A percentile compares a stretch with the other conserved stretches of the same genome.
Conservation (phyloP, 2,888 invertebrate genomes). For the Esperia sulphurella region DNA sequence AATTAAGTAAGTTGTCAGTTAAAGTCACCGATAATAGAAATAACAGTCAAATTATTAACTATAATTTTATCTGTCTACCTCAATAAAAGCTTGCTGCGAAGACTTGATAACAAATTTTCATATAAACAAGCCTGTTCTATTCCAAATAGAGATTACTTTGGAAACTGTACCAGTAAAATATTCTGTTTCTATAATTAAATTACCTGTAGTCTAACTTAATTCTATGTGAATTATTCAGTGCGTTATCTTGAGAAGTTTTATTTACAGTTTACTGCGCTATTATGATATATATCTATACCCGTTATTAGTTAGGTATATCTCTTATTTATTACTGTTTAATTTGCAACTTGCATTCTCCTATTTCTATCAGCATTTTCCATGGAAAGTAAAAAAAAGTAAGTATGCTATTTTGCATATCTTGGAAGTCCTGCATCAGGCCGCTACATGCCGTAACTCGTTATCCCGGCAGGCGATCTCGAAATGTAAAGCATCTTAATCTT, state of each 20-base stretch:
- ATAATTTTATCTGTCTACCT: background rate
- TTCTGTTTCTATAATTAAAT: conserved; percentile 3
- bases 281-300: too few species aligned
- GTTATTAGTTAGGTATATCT: too few species aligned
- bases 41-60: too few species aligned
- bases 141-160: background rate
- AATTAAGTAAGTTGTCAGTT: too few species aligned
- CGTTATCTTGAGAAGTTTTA: conserved; percentile 1
- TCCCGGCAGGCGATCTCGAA: conserved; percentile 41
- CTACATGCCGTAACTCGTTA: conserved; percentile 37
- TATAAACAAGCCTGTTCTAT: background rate
- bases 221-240: conserved; percentile 6
- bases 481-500: conserved; percentile 33
- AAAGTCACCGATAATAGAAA: too few species aligned
- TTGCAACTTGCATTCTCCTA: too few species aligned
- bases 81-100: background rate
- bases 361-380: too few species aligned
- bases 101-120: background rate
- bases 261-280: too few species aligned
- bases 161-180: background rate
- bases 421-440: conserved; percentile 20
- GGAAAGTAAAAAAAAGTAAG: too few species aligned
- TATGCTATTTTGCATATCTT: background rate
- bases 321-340: too few species aligned
- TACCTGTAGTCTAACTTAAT: background rate